Base-by-base conservation (phyloP, 2,113 vertebrate species). In the Cisticola juncidis region DNA sequence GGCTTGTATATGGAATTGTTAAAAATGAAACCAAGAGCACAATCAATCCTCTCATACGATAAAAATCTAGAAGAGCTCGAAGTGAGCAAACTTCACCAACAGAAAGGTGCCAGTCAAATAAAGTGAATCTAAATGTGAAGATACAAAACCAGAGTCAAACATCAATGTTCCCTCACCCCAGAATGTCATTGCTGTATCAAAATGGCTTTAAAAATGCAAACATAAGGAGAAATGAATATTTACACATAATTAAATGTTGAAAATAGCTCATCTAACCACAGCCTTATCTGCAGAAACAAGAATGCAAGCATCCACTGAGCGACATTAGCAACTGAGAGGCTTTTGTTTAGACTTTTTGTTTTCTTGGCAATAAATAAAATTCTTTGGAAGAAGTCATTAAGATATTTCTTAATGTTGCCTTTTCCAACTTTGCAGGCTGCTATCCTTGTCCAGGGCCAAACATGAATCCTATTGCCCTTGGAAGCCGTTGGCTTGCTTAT, bases 381-480 rank as follows among this genome's bases (percentile, higher is more conserved):
- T 95, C 56, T 83, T 96, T 81, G 68, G 76, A 38, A 91, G 91
- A 85, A 90, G 26, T 76, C 70, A 80, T 94, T 77, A 88, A 91
- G 85, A 84, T 86, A 89, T 94, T 95, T 97, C 92, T 96, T 74
- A 95, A 77, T 82, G 64, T 70, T 98, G 54, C 36, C 45, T 91
- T 97, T 95, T 97, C 57, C 69, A 95, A 94, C 58, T 94, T 98
- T 98, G 53, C 97, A 99, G 99, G 99, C 98, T 99, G 99, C 96
- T 99, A 99, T 94, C 99, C 99, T 44, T 99, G 99, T 83, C 99
- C 99, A 17, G 99, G 99, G 89, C 99, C 99, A 92, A 99, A 99
- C 96, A 99, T 99, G 98, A 99, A 99, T 96, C 99, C 99, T 35
- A 98, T 99, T 86, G 99, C 99, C 87, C 98, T 99, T 77, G 99